Percentiles rank a stretch among this genome's conserved stretches.
These are phyloP conservation scores for Drosophila kikkawai DNA, from an alignment of 1,140 invertebrate species.

Conservation along the genomic window DNA sequence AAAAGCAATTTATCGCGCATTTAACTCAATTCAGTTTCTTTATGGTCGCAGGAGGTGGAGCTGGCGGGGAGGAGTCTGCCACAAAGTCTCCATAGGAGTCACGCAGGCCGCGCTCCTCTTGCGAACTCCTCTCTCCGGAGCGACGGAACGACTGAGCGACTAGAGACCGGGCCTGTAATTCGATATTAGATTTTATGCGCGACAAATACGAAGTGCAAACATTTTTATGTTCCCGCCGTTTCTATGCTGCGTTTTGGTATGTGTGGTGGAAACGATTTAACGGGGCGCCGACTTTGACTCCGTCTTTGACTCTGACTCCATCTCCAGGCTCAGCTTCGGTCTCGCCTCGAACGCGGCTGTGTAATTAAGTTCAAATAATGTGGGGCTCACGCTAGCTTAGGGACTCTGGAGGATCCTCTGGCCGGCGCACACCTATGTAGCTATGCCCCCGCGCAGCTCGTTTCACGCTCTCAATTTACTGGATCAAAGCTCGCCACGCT, in stretches of 20 bases:
- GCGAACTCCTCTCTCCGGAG: slow-evolving; percentile 2
- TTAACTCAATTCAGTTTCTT: slow-evolving; percentile 83
- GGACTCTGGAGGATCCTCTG: background rate
- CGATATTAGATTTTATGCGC: slow-evolving; percentile 83
- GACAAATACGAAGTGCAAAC: slow-evolving; percentile 83
- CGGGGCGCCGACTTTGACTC: slow-evolving; percentile 56
- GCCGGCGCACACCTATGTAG: background rate
- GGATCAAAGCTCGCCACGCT: slow-evolving; percentile 53
- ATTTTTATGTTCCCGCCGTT: slow-evolving; percentile 80
- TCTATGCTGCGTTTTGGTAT: slow-evolving; percentile 72
- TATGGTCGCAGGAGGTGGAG: slow-evolving; percentile 51
- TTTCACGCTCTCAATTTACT: slow-evolving; percentile 60
- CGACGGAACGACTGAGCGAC: background rate
- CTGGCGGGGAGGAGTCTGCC: slow-evolving; percentile 40
- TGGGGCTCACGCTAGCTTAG: slow-evolving; percentile 54
- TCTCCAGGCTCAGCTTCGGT: slow-evolving; percentile 8
- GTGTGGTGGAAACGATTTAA: slow-evolving; percentile 69
- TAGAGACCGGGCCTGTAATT: slow-evolving; percentile 63
- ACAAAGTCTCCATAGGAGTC: slow-evolving; percentile 67
- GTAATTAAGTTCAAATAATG: slow-evolving; percentile 78
- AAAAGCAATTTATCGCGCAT: slow-evolving; percentile 84
- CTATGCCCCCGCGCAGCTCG: slow-evolving; percentile 17
- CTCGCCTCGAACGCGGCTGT: slow-evolving; percentile 26
- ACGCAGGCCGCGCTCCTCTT: slow-evolving; percentile 47
- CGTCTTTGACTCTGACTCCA: slow-evolving; percentile 17